Evolutionary conservation across 2,888 invertebrate genomes (phyloP), one percentile per base, ranked within the genome.

Genomic region (Cylindroiulus punctatus): DNA sequence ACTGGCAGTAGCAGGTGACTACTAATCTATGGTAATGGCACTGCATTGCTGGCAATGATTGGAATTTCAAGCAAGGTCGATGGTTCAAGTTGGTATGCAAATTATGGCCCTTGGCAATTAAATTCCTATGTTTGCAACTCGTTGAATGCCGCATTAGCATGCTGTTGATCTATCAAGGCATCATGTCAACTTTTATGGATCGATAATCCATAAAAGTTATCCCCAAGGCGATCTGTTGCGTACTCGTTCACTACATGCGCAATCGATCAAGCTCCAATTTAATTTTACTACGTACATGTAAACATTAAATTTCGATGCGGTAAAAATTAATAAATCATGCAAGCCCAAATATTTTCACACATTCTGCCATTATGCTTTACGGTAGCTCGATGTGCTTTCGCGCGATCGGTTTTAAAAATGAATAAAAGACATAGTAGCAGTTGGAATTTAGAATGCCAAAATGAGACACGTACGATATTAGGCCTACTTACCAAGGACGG

Each of bases 401-500:
- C 8, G 44, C 44, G 12, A 12, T 12, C 14, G 44, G 1, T 1
- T 44, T 12, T 5, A 3, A 44, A 44, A 10, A 10, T 44, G 44
- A 1, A 44, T 44, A 44, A 44, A 76, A 30, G 76, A 26, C 30
- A 26, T 8, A 5, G 8, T n/a, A 65, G 7, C 26, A 7, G 65
- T 2, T 14, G 65, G 10, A 7, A 36, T 3, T 26, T 65, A 5
- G 14, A 3, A 14, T 26, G 19, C 3, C 7, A 14, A 30, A 76
- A 12, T 26, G 14, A 76, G 8, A 65, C 76, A 30, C 30, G 76
- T 76, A 30, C 76, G 0, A 26, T 30, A 76, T 76, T 76, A 76
- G 76, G 76, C 76, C 30, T 76, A 76, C 76, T 76, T 76, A 76
- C 76, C 76, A 76, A 76, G 14, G 30, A 76, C 76, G 1, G 14